Percentiles rank a stretch among this genome's conserved stretches.
These are phyloP conservation scores for Drosophila takahashii DNA, from an alignment of 1,140 invertebrate species.

Conservation along the genomic window DNA sequence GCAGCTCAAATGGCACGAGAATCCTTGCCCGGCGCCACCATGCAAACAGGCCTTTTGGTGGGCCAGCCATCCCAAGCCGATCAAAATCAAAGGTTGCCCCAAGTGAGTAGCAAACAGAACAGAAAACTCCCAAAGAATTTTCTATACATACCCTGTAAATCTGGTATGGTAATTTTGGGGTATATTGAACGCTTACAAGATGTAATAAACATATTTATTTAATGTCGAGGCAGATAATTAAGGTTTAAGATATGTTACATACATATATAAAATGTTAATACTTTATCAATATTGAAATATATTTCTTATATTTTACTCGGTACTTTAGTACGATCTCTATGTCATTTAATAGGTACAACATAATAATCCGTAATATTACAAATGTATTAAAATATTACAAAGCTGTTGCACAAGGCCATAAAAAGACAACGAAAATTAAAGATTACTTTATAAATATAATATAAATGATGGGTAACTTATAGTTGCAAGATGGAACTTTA, in stretches of 20 bases:
- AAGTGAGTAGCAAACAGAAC: slow-evolving; percentile 64
- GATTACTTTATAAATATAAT: too few species aligned
- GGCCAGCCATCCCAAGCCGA: slow-evolving; percentile 77
- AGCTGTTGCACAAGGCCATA: background rate
- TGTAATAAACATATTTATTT: too few species aligned
- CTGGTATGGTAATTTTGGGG: background rate
- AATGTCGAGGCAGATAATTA: too few species aligned
- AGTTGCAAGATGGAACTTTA: background rate
- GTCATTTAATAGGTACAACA: too few species aligned
- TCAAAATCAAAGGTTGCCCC: slow-evolving; percentile 80
- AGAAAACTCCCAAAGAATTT: slow-evolving; percentile 23
- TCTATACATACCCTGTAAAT: background rate
- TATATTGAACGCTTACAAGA: background rate
- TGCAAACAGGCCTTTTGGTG: slow-evolving; percentile 81
- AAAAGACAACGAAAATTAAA: background rate
- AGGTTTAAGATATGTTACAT: too few species aligned
- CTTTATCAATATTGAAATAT: too few species aligned
- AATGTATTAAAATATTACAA: background rate
- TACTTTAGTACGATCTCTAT: too few species aligned
- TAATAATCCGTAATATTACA: background rate
- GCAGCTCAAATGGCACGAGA: slow-evolving; percentile 76
- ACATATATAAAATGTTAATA: too few species aligned
- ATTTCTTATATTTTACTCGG: too few species aligned
- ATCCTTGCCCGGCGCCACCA: slow-evolving; percentile 72
- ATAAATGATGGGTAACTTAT: background rate